phyloP scores from a whole-genome alignment of 2,113 vertebrate genomes.

The Hipposideros armiger region DNA sequence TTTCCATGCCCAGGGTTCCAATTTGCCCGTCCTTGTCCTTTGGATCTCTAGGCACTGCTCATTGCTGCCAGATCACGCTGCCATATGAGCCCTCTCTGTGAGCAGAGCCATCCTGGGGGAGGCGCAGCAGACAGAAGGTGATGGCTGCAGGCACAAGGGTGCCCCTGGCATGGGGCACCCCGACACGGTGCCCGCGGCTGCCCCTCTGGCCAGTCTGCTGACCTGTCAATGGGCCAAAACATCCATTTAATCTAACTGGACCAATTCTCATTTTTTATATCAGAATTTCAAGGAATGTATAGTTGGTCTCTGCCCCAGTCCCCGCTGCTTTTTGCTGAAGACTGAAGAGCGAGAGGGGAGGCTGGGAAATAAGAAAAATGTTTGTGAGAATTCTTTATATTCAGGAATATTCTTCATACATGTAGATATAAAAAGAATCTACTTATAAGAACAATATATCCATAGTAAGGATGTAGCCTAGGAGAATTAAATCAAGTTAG shows the following conservation, averaged over 20 bases:
- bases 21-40: no score
- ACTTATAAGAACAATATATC: background rate
- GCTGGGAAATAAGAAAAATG: background rate
- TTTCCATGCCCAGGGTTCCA: background rate
- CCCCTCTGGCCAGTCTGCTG: background rate
- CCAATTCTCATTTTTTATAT: background rate
- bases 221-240: background rate
- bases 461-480: background rate
- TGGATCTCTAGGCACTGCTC: background rate
- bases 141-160: background rate
- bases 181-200: rapidly evolving
- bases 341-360: background rate
- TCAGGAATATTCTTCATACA: background rate
- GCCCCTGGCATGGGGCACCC: rapidly evolving
- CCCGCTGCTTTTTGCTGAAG: background rate
- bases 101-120: background rate
- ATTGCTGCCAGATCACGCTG: background rate
- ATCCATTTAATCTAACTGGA: no score
- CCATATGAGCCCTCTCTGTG: background rate
- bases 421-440: background rate
- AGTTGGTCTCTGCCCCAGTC: background rate
- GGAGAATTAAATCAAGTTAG: background rate
- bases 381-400: constrained; percentile 33
- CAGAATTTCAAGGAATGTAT: background rate
- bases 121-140: background rate